Conservation (phyloP, 2,113 vertebrate species). For the Plestiodon gilberti region DNA sequence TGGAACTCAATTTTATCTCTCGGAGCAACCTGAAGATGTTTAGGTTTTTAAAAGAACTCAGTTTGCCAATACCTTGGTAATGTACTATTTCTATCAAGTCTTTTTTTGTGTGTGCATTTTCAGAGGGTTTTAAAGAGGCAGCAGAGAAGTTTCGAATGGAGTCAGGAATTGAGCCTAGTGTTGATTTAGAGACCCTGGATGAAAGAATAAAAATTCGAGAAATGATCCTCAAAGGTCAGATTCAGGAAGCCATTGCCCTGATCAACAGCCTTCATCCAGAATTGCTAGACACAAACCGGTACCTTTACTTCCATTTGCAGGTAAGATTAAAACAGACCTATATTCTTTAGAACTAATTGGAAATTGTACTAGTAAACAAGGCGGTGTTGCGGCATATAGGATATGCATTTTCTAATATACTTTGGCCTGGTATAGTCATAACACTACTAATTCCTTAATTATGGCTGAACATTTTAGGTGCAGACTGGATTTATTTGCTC, state of each 20-base stretch:
- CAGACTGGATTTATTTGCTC: not conserved
- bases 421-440: not conserved
- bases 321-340: slow-evolving; percentile 66
- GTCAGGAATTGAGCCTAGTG: slow-evolving; percentile 96
- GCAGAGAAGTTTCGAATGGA: slow-evolving; percentile 98
- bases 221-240: slow-evolving; percentile 97
- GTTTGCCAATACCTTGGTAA: not conserved
- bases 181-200: slow-evolving; percentile 94
- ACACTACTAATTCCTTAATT: no score
- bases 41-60: no score
- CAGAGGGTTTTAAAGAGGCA: slow-evolving; percentile 98
- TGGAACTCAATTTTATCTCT: no score
- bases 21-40: no score
- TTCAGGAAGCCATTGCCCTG: slow-evolving; percentile 94
- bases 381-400: not conserved
- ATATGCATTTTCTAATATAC: not conserved
- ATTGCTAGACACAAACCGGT: slow-evolving; percentile 94
- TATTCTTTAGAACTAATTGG: not conserved
- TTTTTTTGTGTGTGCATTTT: slow-evolving; percentile 35
- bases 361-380: not conserved
- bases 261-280: slow-evolving; percentile 98
- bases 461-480: no score
- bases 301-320: slow-evolving; percentile 98
- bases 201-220: slow-evolving; percentile 98
- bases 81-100: not conserved